Evolutionary conservation across 1,140 invertebrate species (phyloP).

Genomic region (Camponotus pennsylvanicus): DNA sequence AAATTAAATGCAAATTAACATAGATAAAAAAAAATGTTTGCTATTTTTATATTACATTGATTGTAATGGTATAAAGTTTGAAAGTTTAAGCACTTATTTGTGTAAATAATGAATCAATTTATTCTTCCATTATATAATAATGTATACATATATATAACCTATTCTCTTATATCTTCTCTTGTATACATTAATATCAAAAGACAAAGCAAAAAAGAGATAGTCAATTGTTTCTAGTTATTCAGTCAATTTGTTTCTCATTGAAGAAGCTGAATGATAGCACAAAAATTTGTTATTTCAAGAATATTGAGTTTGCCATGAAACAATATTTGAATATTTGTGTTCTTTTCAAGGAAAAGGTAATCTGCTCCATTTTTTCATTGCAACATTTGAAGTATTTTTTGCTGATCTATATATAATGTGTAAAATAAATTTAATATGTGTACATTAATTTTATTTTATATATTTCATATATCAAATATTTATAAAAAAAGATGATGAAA

Average conservation of each 20-base stretch:
- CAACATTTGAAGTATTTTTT: background rate
- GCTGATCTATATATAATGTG: constrained; percentile 4
- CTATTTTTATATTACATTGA: no score
- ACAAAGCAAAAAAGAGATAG: constrained; percentile 13
- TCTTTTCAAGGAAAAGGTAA: constrained; percentile 77
- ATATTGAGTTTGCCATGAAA: constrained; percentile 78
- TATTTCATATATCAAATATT: background rate
- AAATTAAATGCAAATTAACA: no score
- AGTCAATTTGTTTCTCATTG: constrained; percentile 35
- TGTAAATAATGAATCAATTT: background rate
- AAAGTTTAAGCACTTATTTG: background rate
- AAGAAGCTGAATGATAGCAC: constrained; percentile 55
- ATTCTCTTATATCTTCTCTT: background rate
- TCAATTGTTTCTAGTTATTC: constrained; percentile 50
- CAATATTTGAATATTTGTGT: constrained; percentile 64
- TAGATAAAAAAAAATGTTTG: no score
- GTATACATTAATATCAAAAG: background rate
- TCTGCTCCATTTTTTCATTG: constrained; percentile 61
- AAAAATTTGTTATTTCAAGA: constrained; percentile 36
- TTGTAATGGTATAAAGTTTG: no score
- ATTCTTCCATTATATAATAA: background rate
- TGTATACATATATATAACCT: background rate
- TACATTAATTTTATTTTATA: constrained; percentile 6
- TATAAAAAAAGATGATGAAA: constrained; percentile 16
- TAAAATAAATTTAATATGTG: constrained; percentile 11